These are phyloP conservation scores for Brachionus plicatilis DNA, from an alignment of 1,140 invertebrate genomes.

Conservation along the genomic window DNA sequence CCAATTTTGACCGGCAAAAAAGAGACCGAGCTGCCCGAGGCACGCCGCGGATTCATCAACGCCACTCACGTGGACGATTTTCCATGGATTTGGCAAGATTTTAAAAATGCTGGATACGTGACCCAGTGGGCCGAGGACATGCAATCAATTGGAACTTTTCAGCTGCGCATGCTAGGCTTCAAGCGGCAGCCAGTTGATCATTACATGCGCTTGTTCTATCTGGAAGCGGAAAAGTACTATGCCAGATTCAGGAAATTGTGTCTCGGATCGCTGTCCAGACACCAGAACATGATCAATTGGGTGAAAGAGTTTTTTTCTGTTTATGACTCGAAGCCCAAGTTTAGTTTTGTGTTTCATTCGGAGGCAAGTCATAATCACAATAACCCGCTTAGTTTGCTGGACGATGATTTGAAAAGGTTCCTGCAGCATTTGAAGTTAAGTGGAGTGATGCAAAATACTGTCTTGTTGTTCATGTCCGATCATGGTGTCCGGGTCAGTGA, in stretches of 20 bases:
- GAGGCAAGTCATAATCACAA: slow-evolving; percentile 80
- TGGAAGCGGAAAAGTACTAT: slow-evolving; percentile 58
- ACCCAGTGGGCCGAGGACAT: slow-evolving; percentile 80
- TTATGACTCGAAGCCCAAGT: slow-evolving; percentile 65
- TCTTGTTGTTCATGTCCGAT: slow-evolving; percentile 78
- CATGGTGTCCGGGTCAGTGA: slow-evolving; percentile 73
- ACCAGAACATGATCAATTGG: slow-evolving; percentile 67
- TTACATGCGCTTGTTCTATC: slow-evolving; percentile 76
- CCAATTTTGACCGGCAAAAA: slow-evolving; percentile 79
- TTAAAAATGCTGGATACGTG: slow-evolving; percentile 61
- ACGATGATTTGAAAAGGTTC: slow-evolving; percentile 67
- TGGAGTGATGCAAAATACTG: slow-evolving; percentile 67
- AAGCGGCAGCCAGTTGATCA: slow-evolving; percentile 76
- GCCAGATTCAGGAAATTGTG: slow-evolving; percentile 58
- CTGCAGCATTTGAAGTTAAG: slow-evolving; percentile 55
- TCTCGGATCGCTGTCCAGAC: slow-evolving; percentile 69
- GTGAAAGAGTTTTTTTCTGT: slow-evolving; percentile 62
- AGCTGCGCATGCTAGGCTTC: slow-evolving; percentile 83
- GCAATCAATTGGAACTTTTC: slow-evolving; percentile 76
- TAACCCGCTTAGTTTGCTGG: slow-evolving; percentile 68
- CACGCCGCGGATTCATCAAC: slow-evolving; percentile 67
- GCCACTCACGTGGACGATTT: slow-evolving; percentile 66
- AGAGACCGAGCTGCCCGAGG: slow-evolving; percentile 78
- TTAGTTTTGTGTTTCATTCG: slow-evolving; percentile 76
- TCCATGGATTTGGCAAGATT: slow-evolving; percentile 60